phyloP scores from a whole-genome alignment of 2,113 vertebrate genomes.

The Oreochromis niloticus region DNA sequence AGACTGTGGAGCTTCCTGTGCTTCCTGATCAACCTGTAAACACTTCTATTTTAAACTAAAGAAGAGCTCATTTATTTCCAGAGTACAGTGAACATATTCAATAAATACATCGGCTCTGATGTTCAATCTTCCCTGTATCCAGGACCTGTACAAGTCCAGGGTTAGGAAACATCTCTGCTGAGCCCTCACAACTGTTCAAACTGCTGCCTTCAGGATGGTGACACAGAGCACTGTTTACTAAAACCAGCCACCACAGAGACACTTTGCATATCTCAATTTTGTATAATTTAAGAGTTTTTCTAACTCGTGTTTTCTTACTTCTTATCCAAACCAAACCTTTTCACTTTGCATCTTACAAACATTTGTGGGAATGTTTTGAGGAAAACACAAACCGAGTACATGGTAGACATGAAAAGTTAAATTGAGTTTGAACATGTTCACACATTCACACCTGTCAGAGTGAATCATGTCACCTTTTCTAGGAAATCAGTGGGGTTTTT shows the following conservation, averaged over 20 bases:
- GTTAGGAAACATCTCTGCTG: not conserved
- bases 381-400: not conserved
- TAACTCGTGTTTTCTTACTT: not conserved
- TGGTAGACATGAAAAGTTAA: not conserved
- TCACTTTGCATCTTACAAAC: not conserved
- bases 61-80: not conserved
- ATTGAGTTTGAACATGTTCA: not conserved
- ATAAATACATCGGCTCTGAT: accelerated
- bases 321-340: not conserved
- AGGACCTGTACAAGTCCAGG: not conserved
- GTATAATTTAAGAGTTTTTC: not conserved
- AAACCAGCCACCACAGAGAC: accelerated
- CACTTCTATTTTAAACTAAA: not conserved
- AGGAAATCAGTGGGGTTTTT: not conserved
- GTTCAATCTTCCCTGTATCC: not conserved
- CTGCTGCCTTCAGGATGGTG: not conserved
- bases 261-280: not conserved
- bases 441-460: not conserved
- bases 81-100: not conserved
- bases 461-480: not conserved
- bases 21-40: not conserved
- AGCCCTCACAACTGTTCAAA: not conserved
- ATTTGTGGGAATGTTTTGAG: not conserved
- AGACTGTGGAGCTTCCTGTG: not conserved
- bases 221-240: accelerated